Evolutionary conservation across 2,113 vertebrate species (phyloP), one percentile per base, ranked within the genome.

Genomic region (Colius striatus): DNA sequence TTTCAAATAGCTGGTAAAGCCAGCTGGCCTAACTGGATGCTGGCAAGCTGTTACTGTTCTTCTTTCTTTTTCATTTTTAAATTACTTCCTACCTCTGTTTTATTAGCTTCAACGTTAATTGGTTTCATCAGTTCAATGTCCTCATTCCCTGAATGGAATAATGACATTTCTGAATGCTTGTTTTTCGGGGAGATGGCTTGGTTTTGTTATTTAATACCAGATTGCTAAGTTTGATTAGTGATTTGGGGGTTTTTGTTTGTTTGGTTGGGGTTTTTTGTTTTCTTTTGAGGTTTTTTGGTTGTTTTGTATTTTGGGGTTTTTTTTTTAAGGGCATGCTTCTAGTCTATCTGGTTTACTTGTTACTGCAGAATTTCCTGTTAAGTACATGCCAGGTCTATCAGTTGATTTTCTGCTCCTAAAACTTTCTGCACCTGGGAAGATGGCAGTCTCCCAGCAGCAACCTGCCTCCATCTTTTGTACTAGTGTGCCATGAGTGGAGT

Each of bases 381-480:
- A 7, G 3, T 21, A 30, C 13, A 3, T 76, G 36, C 41, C 66
- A 65, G 48, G 15, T 81, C 11, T 65, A 25, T 6, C 0, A 0
- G 16, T 18, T 75, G 50, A 68, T 84, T 53, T 90, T 89, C 26
- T 77, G 16, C 36, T 76, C 29, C 63, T 88, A 51, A 73, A 70
- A 51, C 18, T 45, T 87, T 26, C 38, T 51, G 50, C 34, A 61
- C 18, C 50, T 92, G 53, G 27, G 34, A 90, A 78, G 70, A 53
- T 25, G 45, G 17, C 27, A 57, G 34, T 23, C 18, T 80, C 0
- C 2, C 29, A 65, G 21, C n/a, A 80, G 57, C 32, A 90, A 18
- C 50, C 45, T 70, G 30, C 29, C 41, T 72, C 62, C 67, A 45
- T 27, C 62, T 88, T 85, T 43, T 68, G 20, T 57, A 8, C 51